These are phyloP conservation scores for Mythimna vitellina DNA, from an alignment of 2,888 invertebrate species.

Conservation along the genomic window DNA sequence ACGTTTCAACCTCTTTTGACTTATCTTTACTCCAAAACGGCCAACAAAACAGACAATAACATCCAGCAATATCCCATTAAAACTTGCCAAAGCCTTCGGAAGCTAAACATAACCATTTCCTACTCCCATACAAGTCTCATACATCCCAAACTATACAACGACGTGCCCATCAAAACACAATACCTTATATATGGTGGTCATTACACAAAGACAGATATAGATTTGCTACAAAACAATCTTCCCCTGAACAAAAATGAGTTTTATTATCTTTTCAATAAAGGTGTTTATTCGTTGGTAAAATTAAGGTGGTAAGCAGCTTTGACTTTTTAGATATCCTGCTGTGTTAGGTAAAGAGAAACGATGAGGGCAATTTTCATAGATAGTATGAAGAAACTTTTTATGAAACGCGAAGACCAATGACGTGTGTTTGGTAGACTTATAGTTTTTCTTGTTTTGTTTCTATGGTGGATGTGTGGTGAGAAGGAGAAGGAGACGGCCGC, in stretches of 20 bases:
- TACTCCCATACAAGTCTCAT: conserved; percentile 80
- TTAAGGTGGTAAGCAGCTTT: conserved; percentile 57
- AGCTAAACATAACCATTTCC: conserved; percentile 85
- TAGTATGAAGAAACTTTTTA: conserved; percentile 35
- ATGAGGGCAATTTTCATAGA: conserved; percentile 78
- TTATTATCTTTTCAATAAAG: neutral
- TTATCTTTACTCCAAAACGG: conserved; percentile 75
- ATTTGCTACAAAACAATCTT: neutral
- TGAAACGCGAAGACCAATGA: conserved; percentile 62
- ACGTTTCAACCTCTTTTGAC: neutral
- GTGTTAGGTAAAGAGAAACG: conserved; percentile 81
- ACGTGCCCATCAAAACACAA: conserved; percentile 89
- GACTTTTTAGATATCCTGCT: conserved; percentile 83
- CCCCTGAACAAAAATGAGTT: conserved; percentile 7
- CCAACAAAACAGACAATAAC: conserved; percentile 82
- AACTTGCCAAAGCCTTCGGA: conserved; percentile 80
- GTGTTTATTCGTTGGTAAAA: neutral
- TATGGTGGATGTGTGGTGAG: neutral
- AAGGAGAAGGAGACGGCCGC: neutral
- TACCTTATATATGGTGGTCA: conserved; percentile 88
- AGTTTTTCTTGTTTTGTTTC: neutral
- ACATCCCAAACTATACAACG: conserved; percentile 81
- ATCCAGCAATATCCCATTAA: conserved; percentile 79
- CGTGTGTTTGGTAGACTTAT: conserved; percentile 50
- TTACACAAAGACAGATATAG: conserved; percentile 67